Conservation (phyloP, 2,888 invertebrate genomes). For the Eilema depressum region DNA sequence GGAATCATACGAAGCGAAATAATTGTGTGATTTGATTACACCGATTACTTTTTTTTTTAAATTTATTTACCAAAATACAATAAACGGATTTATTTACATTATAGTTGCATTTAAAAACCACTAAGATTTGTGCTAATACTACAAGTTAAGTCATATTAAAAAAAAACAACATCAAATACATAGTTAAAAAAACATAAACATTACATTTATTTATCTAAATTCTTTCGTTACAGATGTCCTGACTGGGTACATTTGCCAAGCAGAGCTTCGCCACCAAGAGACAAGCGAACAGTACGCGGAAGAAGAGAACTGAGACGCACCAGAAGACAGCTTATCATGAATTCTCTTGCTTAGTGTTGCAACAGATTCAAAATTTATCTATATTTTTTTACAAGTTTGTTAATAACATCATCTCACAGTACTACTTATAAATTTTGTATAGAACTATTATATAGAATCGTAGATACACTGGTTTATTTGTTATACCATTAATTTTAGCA, state of each 20-base stretch:
- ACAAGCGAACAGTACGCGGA: slow-evolving; percentile 64
- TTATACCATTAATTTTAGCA: neutral
- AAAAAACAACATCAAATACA: too few relatives aligned
- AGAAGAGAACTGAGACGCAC: slow-evolving; percentile 43
- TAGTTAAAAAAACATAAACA: too few relatives aligned
- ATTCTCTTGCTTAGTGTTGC: slow-evolving; percentile 24
- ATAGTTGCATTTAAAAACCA: too few relatives aligned
- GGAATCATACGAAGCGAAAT: neutral
- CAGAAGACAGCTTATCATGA: slow-evolving; percentile 29
- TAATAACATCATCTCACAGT: too few relatives aligned
- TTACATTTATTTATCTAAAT: neutral
- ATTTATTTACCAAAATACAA: too few relatives aligned
- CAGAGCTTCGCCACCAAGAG: slow-evolving; percentile 68
- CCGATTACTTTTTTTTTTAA: too few relatives aligned
- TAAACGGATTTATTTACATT: too few relatives aligned
- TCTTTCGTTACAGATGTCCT: slow-evolving; percentile 69
- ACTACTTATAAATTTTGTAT: neutral
- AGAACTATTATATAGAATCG: neutral
- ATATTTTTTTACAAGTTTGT: neutral
- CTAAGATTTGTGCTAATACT: too few relatives aligned
- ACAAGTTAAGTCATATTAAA: too few relatives aligned
- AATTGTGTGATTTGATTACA: too few relatives aligned
- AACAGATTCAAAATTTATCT: neutral
- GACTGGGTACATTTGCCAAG: slow-evolving; percentile 73
- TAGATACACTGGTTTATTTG: neutral